phyloP scores from a whole-genome alignment of 2,888 invertebrate genomes.

The Heliconius cydno region DNA sequence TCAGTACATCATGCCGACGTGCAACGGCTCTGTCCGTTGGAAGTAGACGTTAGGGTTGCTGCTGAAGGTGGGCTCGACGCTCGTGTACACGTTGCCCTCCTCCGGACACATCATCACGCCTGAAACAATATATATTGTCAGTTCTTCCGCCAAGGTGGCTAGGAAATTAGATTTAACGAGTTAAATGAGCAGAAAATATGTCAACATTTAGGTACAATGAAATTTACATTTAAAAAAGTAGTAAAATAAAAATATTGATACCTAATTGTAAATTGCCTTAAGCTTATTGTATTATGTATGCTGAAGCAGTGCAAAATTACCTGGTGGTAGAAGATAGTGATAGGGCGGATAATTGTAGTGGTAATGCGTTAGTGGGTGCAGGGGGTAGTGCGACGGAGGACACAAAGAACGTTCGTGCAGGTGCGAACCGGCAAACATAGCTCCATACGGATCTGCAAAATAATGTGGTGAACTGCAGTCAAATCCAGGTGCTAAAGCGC shows the following conservation, averaged over 20 bases:
- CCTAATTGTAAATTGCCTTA: background rate
- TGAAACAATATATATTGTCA: conserved; percentile 59
- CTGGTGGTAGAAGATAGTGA: conserved; percentile 79
- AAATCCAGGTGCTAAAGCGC: conserved; percentile 72
- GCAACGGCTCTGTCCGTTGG: conserved; percentile 90
- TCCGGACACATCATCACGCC: conserved; percentile 91
- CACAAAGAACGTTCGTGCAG: conserved; percentile 78
- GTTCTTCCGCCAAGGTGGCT: conserved; percentile 3
- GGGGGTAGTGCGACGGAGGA: conserved; percentile 79
- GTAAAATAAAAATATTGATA: background rate
- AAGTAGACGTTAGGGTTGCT: conserved; percentile 96
- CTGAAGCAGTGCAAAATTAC: conserved; percentile 62
- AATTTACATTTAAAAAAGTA: background rate
- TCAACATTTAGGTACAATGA: background rate
- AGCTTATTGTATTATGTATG: background rate
- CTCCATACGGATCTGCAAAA: conserved; percentile 79
- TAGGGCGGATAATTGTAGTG: conserved; percentile 79
- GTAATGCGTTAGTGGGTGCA: conserved; percentile 80
- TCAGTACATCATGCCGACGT: conserved; percentile 96
- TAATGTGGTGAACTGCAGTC: conserved; percentile 61
- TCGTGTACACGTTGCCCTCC: conserved; percentile 93
- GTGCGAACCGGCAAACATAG: conserved; percentile 76
- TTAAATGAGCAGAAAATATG: background rate
- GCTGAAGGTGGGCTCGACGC: conserved; percentile 92
- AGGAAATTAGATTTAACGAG: background rate